phyloP scores from a whole-genome alignment of 30 jellyfish, hydroid and myxozoan species.

The Aurelia coerulea region DNA sequence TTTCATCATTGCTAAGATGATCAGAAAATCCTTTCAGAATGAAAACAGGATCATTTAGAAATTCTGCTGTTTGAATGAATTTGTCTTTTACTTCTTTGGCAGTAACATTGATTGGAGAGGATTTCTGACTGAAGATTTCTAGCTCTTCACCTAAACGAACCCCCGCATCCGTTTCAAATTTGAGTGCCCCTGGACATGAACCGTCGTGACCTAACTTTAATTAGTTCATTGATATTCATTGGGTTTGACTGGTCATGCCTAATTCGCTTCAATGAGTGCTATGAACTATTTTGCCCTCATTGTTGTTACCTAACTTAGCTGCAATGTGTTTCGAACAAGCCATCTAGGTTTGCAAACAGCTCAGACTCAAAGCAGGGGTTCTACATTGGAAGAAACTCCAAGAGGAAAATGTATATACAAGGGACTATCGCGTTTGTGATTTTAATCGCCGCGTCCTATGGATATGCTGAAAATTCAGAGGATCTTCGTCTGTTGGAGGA shows the following conservation, averaged over 20 bases:
- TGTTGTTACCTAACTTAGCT: slow-evolving; percentile 4
- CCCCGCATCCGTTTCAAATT: too few species aligned
- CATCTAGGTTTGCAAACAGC: slow-evolving; percentile 15
- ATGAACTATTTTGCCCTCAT: slow-evolving; percentile 3
- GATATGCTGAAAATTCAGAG: slow-evolving; percentile 22
- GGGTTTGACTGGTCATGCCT: slow-evolving; percentile 27
- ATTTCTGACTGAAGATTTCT: too few species aligned
- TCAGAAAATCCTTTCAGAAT: too few species aligned
- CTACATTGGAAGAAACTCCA: too few species aligned
- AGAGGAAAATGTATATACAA: neutral
- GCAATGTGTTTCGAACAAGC: neutral
- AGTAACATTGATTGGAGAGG: too few species aligned
- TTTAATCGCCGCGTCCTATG: neutral
- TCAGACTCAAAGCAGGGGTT: neutral
- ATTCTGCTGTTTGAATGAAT: too few species aligned
- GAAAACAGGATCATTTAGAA: too few species aligned
- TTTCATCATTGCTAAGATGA: too few species aligned
- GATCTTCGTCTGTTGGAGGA: slow-evolving; percentile 42
- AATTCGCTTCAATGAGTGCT: slow-evolving; percentile 17
- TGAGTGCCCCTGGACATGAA: too few species aligned
- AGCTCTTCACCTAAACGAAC: too few species aligned
- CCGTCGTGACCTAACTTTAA: neutral
- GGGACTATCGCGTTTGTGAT: neutral
- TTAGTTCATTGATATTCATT: slow-evolving; percentile 18
- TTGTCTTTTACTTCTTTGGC: too few species aligned